phyloP scores from a whole-genome alignment of 1,140 invertebrate genomes.

The Pseudomyrmex concolor region DNA sequence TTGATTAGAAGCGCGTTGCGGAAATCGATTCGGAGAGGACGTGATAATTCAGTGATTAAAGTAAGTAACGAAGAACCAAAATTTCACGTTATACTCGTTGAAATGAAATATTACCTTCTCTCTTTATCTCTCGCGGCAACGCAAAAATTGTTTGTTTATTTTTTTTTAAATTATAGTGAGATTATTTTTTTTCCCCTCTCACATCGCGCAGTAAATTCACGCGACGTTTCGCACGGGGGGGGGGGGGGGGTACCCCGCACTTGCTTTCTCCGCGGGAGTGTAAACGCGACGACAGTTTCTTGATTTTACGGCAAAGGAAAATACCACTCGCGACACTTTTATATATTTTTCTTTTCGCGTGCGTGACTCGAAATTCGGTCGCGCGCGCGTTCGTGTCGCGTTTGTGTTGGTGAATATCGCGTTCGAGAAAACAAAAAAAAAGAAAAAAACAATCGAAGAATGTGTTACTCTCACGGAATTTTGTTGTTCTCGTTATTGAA shows the following conservation, averaged over 20 bases:
- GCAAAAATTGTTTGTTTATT: no score
- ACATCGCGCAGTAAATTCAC: no score
- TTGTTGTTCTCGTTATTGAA: no score
- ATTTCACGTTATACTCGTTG: no score
- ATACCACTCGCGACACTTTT: not conserved
- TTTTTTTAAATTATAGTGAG: not conserved
- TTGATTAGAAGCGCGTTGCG: no score
- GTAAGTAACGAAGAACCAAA: no score
- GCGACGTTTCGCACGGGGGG: no score
- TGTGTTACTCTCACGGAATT: not conserved
- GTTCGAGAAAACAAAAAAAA: not conserved
- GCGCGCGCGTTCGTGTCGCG: not conserved
- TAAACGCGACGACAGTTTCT: not conserved
- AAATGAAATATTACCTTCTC: no score
- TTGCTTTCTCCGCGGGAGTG: not conserved
- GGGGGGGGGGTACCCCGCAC: not conserved
- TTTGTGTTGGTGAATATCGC: conserved; percentile 2
- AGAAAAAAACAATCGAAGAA: not conserved
- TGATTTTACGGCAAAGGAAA: conserved; percentile 8
- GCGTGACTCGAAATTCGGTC: not conserved
- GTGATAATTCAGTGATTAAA: no score
- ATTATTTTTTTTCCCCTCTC: not conserved
- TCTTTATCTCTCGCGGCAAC: no score
- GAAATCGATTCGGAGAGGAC: no score
- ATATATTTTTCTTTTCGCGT: conserved; percentile 1